These are phyloP conservation scores for Neodon shergylaensis DNA, from an alignment of 2,113 vertebrate genomes.

Conservation along the genomic window DNA sequence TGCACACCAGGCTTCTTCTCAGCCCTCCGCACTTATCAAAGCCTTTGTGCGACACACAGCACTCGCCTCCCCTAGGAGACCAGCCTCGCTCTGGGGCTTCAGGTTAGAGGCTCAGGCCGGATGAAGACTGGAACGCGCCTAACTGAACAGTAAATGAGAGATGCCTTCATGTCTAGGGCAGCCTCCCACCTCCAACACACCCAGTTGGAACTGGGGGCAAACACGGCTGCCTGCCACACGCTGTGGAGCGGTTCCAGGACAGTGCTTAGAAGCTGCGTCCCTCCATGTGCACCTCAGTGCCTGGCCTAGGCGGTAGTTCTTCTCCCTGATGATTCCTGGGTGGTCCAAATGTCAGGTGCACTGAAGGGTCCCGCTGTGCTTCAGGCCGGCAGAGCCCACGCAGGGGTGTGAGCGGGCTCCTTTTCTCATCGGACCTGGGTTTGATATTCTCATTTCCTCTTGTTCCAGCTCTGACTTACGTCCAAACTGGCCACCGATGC, in stretches of 20 bases:
- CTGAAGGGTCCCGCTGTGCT: not conserved
- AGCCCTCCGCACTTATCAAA: not conserved
- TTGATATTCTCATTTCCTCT: not conserved
- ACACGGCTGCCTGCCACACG: not conserved
- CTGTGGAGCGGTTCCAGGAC: not conserved
- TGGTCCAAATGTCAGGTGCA: not conserved
- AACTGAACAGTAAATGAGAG: not conserved
- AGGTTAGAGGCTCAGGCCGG: not conserved
- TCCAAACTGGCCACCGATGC: conserved; percentile 83
- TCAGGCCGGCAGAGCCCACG: fast-evolving
- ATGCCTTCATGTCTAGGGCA: not conserved
- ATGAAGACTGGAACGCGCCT: not conserved
- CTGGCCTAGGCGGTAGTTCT: not conserved
- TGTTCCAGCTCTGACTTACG: conserved; percentile 87
- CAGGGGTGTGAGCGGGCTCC: not conserved
- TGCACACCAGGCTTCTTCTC: fast-evolving
- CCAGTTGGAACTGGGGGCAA: not conserved
- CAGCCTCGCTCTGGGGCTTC: not conserved
- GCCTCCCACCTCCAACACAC: not conserved
- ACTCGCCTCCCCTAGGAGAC: not conserved
- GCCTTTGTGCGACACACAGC: not conserved
- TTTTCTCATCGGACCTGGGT: not conserved
- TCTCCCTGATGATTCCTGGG: conserved; percentile 8
- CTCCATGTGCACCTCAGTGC: not conserved
- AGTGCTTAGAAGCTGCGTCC: not conserved